These are phyloP conservation scores for Marmota flaviventris DNA, from an alignment of 2,113 vertebrate genomes.

Conservation along the genomic window DNA sequence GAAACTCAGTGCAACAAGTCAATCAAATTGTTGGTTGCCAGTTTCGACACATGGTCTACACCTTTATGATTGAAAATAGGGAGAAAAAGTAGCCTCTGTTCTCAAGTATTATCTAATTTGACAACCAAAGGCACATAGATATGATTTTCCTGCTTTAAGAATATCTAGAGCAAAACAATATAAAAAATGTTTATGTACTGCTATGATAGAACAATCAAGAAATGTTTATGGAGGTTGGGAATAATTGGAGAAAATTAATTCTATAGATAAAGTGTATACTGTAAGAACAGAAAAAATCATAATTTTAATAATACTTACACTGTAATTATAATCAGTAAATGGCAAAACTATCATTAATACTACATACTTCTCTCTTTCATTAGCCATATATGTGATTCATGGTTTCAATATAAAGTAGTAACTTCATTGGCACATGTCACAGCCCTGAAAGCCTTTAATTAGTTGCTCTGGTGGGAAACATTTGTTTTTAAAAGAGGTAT, in stretches of 20 bases:
- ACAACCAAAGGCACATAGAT: background rate
- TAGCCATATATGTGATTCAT: background rate
- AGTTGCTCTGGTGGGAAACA: too few species aligned
- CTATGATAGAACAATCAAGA: background rate
- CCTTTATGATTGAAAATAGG: background rate
- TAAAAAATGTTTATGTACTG: background rate
- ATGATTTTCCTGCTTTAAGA: background rate
- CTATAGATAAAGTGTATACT: background rate
- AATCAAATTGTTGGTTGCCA: background rate
- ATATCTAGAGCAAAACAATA: background rate
- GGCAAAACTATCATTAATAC: background rate
- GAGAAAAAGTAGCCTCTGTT: background rate
- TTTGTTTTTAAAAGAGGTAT: background rate
- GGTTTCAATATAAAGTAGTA: background rate
- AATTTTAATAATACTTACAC: background rate
- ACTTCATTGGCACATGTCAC: background rate
- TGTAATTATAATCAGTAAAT: background rate
- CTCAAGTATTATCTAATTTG: background rate
- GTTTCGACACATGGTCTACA: background rate
- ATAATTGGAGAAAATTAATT: background rate
- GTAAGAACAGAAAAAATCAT: background rate
- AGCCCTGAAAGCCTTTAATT: background rate
- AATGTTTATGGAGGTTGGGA: background rate
- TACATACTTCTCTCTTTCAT: background rate
- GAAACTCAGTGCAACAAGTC: background rate